These are phyloP conservation scores for Galerucella pusilla DNA, from an alignment of 2,888 invertebrate genomes.

Conservation along the genomic window DNA sequence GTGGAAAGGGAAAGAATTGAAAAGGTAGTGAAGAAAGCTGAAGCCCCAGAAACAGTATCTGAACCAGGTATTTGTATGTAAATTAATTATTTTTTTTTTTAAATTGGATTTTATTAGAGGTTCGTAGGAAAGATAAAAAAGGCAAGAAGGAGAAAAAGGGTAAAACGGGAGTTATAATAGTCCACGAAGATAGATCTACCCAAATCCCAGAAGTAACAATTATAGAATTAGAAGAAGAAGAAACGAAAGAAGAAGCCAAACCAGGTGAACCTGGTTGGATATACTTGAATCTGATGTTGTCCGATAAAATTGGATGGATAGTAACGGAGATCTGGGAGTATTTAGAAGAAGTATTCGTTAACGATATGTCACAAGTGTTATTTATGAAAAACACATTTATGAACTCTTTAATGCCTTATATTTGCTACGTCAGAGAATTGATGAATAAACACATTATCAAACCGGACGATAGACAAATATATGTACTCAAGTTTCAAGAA, in stretches of 20 bases:
- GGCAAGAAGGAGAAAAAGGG: not conserved
- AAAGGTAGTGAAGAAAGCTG: constrained; percentile 41
- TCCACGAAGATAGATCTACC: constrained; percentile 56
- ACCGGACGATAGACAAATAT: constrained; percentile 71
- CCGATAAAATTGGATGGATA: constrained; percentile 53
- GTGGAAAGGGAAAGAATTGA: constrained; percentile 34
- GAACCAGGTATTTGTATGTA: no score
- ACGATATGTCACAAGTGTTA: constrained; percentile 68
- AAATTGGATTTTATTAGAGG: not conserved
- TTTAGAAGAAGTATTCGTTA: constrained; percentile 64
- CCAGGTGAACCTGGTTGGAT: constrained; percentile 61
- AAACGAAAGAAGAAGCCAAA: constrained; percentile 42
- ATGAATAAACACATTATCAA: constrained; percentile 69
- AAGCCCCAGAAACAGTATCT: not conserved
- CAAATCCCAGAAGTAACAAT: constrained; percentile 56
- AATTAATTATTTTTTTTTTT: not conserved
- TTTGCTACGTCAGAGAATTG: constrained; percentile 68
- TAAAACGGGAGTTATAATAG: constrained; percentile 42
- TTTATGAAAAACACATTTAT: constrained; percentile 70
- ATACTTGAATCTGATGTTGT: constrained; percentile 60
- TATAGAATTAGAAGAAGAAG: constrained; percentile 46
- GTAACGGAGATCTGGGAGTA: constrained; percentile 65
- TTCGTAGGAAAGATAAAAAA: constrained; percentile 33
- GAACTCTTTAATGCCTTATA: constrained; percentile 70
- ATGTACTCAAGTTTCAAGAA: constrained; percentile 70